Base-by-base conservation (phyloP, 2,888 invertebrate genomes). In the Agrotis clavis region DNA sequence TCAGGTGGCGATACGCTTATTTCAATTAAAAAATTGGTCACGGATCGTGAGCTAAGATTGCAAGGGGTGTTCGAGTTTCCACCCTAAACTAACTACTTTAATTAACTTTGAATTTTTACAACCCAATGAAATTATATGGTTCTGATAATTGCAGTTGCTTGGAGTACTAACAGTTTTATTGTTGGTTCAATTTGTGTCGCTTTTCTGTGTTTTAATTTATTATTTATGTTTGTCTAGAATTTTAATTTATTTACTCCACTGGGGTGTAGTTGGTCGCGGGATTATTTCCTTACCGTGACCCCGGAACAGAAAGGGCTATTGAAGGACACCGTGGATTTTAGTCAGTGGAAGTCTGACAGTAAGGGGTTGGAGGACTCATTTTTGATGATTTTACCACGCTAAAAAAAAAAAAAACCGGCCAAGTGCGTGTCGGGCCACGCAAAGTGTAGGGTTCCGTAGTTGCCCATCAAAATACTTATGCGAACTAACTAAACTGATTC, bases 11-110 rank as follows among this genome's bases (percentile, higher is more conserved):
- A 85, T 81, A 87, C 77, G 78, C 79, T 86, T 82, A 86, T 85
- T 85, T 86, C 86, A 90, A 89, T 91, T 87, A 88, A 90, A 90
- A 89, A 89, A 88, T 85, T 87, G 86, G 84, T 83, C 86, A 86
- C 86, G 87, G 81, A 84, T 86, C 85, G 86, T 77, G 81, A 79
- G 81, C 81, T 79, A 86, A 89, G 86, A 87, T 87, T 86, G 83
- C 77, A 69, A 79, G 80, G 81, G 74, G 76, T 83, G 82, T 88
- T 88, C 82, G 79, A 80, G 71, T 77, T 77, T 77, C 59, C 71
- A 76, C 74, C 69, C 71, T 79, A 67, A 79, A 25, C 64, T 54
- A 67, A 72, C 71, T 79, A 73, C 66, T 82, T 88, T 87, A 89
- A 90, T 90, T 87, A 90, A 89, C 86, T 86, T 86, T 82, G 77